Evolutionary conservation across 2,113 vertebrate species (phyloP).

Genomic region (Larimichthys polyactis): DNA sequence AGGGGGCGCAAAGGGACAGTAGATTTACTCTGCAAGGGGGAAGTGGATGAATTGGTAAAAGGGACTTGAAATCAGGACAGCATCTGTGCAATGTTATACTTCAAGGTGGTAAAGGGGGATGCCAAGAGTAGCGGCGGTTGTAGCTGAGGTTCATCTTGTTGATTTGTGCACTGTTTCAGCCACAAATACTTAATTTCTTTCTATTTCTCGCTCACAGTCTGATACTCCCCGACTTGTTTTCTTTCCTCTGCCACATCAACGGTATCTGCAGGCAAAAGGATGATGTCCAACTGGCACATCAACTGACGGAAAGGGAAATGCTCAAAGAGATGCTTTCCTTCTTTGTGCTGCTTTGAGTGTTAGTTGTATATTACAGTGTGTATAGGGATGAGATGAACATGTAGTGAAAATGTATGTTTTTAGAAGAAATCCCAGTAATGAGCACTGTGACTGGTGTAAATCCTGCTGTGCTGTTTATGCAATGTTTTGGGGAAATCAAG

Average conservation of each 20-base stretch:
- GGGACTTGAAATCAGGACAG: slow-evolving; percentile 47
- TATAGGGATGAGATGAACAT: slow-evolving; percentile 11
- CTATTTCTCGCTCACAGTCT: slow-evolving; percentile 21
- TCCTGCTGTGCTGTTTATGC: neutral
- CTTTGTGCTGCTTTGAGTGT: slow-evolving; percentile 7
- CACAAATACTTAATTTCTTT: slow-evolving; percentile 12
- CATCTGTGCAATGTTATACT: slow-evolving; percentile 26
- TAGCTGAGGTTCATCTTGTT: slow-evolving; percentile 23
- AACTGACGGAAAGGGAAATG: slow-evolving; percentile 7
- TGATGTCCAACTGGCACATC: slow-evolving; percentile 36
- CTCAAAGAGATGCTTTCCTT: slow-evolving; percentile 5
- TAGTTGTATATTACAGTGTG: slow-evolving; percentile 6
- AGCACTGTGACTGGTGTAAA: neutral
- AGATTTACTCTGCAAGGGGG: slow-evolving; percentile 53
- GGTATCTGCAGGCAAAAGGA: slow-evolving; percentile 34
- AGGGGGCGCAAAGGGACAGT: slow-evolving; percentile 49
- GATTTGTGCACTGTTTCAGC: slow-evolving; percentile 35
- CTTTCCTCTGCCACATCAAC: slow-evolving; percentile 29
- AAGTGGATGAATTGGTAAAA: slow-evolving; percentile 39
- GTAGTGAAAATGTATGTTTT: neutral
- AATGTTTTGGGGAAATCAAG: neutral
- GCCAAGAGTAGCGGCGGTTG: neutral
- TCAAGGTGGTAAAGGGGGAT: neutral
- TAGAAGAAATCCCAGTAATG: neutral
- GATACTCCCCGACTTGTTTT: slow-evolving; percentile 15